phyloP scores from a whole-genome alignment of 2,888 invertebrate species.

The Apodemia zela region DNA sequence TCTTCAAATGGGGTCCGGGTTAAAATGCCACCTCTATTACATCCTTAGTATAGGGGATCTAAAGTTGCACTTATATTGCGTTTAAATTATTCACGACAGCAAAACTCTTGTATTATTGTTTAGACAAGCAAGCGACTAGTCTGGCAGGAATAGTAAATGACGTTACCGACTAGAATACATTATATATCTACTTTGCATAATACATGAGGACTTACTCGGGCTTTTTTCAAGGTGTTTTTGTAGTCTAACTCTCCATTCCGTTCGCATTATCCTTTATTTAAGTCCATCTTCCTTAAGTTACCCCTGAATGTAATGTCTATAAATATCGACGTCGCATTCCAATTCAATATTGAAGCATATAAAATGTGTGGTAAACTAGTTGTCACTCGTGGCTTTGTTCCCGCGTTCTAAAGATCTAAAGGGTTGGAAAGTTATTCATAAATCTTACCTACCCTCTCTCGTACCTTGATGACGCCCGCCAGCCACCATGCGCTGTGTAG shows the following conservation, averaged over 20 bases:
- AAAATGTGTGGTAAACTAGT: not conserved
- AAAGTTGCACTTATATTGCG: too few relatives aligned
- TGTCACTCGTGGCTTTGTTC: not conserved
- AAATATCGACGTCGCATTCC: not conserved
- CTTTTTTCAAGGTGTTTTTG: constrained; percentile 2
- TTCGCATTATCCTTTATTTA: constrained; percentile 3
- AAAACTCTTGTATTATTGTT: not conserved
- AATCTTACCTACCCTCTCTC: not conserved
- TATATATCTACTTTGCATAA: constrained; percentile 3
- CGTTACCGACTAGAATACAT: not conserved
- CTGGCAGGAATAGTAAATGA: constrained; percentile 1
- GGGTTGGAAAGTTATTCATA: not conserved
- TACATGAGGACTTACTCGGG: not conserved
- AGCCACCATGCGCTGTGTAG: too few relatives aligned
- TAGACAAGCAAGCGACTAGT: not conserved
- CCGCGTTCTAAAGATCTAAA: not conserved
- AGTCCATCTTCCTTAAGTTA: not conserved
- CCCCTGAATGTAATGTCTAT: not conserved
- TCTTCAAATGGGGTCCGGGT: too few relatives aligned
- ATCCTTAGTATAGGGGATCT: too few relatives aligned
- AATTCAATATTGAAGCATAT: not conserved
- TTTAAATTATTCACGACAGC: too few relatives aligned
- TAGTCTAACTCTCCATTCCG: not conserved
- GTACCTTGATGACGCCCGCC: too few relatives aligned
- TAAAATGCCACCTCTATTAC: too few relatives aligned